A percentile compares a stretch with the other conserved stretches of the same genome.
These are phyloP conservation scores for Zingel zingel DNA, from an alignment of 2,113 vertebrate genomes.

Conservation along the genomic window DNA sequence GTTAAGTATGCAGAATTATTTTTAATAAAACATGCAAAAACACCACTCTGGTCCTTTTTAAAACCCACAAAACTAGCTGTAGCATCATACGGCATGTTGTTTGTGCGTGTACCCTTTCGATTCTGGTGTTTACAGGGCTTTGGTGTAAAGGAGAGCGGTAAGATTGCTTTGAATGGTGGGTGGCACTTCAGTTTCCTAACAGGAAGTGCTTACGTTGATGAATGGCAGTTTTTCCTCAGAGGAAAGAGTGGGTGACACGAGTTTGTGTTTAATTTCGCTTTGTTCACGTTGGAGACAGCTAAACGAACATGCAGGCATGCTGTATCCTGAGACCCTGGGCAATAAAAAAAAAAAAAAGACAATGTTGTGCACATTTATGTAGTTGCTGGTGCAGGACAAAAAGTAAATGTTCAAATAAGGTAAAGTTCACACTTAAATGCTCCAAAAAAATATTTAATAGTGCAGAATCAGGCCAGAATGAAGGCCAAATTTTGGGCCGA, in stretches of 20 bases:
- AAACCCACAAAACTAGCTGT: background rate
- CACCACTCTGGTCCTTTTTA: background rate
- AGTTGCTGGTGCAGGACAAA: no score
- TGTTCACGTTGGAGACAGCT: background rate
- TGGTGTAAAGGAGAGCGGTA: slow-evolving; percentile 6
- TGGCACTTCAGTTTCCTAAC: slow-evolving; percentile 70
- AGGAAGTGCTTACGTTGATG: slow-evolving; percentile 75
- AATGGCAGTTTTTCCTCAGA: slow-evolving; percentile 71
- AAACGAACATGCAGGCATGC: background rate
- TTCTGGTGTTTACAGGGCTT: slow-evolving; percentile 21
- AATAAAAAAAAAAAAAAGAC: background rate
- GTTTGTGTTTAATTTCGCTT: slow-evolving; percentile 23
- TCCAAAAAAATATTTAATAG: no score
- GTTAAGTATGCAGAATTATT: background rate
- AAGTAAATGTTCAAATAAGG: no score
- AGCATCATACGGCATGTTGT: background rate
- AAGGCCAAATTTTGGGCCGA: no score
- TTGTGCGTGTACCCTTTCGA: slow-evolving; percentile 11
- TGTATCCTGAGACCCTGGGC: background rate
- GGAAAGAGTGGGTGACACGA: slow-evolving; percentile 77
- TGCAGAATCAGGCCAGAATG: no score
- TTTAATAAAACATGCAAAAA: background rate
- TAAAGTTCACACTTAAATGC: no score
- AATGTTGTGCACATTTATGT: no score
- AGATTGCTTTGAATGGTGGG: slow-evolving; percentile 59